phyloP scores from a whole-genome alignment of 2,113 vertebrate species.

The Eulemur rufifrons region DNA sequence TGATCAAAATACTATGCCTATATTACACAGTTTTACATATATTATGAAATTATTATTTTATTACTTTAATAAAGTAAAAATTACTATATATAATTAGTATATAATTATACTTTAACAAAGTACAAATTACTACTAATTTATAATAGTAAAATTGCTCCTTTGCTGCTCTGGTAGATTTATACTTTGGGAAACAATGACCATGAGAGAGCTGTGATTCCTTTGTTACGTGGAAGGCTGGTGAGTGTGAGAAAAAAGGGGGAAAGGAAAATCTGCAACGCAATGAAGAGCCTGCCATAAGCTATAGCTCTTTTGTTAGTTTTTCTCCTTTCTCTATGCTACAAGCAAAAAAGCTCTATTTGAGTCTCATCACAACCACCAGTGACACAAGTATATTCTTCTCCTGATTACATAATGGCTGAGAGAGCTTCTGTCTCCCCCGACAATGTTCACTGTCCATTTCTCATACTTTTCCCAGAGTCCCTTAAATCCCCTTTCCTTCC shows the following conservation, averaged over 20 bases:
- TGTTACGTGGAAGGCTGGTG: neutral
- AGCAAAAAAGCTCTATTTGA: neutral
- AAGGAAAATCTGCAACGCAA: neutral
- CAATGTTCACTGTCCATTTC: neutral
- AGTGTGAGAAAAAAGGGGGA: neutral
- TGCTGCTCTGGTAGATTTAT: neutral
- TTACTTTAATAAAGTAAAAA: too few relatives aligned
- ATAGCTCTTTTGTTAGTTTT: neutral
- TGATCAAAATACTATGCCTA: conserved; percentile 20
- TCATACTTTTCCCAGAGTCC: neutral
- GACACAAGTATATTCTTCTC: neutral
- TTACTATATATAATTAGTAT: neutral
- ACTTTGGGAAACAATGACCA: neutral
- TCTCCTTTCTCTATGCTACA: neutral
- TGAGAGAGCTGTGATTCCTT: neutral
- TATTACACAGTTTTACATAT: neutral
- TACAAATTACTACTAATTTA: neutral
- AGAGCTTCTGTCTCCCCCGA: neutral
- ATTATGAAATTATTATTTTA: neutral
- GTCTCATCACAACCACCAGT: neutral
- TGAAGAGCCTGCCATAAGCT: neutral
- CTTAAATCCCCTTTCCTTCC: neutral
- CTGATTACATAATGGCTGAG: neutral
- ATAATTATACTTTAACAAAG: too few relatives aligned
- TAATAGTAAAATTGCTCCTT: neutral